These are phyloP conservation scores for Notechis scutatus DNA, from an alignment of 2,113 vertebrate species.

Conservation along the genomic window DNA sequence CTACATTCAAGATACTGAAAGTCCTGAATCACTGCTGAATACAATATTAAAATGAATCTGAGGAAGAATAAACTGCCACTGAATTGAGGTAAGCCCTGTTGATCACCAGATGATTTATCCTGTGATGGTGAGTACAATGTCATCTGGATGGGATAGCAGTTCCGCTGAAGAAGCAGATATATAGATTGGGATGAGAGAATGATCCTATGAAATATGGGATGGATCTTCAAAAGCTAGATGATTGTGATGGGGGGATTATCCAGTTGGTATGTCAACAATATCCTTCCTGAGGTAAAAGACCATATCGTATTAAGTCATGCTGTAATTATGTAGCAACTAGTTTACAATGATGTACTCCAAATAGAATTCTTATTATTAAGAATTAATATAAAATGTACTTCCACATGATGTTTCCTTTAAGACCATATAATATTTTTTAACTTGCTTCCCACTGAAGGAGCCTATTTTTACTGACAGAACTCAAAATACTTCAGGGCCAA, in stretches of 20 bases:
- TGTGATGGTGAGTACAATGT: background rate
- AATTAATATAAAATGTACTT: background rate
- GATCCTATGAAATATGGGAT: background rate
- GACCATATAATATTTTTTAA: background rate
- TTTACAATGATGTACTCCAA: background rate
- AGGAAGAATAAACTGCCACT: background rate
- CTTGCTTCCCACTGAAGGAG: background rate
- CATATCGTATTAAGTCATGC: background rate
- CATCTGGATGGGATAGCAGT: background rate
- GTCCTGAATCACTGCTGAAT: background rate
- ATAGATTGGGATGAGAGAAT: background rate
- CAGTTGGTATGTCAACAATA: background rate
- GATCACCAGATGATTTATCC: background rate
- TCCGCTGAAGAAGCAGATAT: background rate
- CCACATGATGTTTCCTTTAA: background rate
- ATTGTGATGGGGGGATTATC: background rate
- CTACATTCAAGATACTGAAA: background rate
- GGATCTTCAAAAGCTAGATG: background rate
- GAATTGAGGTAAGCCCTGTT: background rate
- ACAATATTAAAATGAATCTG: background rate
- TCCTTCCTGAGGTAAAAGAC: background rate
- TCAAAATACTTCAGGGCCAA: background rate
- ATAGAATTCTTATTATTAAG: background rate
- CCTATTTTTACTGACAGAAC: background rate
- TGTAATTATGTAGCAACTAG: background rate